Conservation (phyloP, 2,797 vertebrate genomes). For the Pantherophis vulpinus region DNA sequence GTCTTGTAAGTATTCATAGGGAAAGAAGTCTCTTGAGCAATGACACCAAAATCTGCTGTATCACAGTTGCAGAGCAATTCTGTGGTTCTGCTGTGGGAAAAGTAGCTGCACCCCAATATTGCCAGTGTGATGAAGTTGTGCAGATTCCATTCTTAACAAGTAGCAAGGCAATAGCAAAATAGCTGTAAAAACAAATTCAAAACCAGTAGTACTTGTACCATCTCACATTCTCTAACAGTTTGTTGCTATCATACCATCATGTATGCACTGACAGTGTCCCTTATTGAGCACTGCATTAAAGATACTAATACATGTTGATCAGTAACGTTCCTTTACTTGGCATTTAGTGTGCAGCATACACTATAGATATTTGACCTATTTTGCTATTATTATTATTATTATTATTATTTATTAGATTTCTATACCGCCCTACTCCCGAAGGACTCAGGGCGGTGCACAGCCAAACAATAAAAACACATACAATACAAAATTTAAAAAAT, state of each 20-base stretch:
- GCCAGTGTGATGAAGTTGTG: background rate
- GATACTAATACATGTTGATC: background rate
- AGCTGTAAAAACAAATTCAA: background rate
- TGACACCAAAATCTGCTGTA: background rate
- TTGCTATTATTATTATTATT: too few species aligned
- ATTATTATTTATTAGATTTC: too few species aligned
- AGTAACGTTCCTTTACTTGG: background rate
- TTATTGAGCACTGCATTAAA: background rate
- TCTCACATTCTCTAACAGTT: background rate
- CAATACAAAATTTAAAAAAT: too few species aligned
- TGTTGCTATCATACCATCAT: background rate
- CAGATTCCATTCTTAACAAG: background rate
- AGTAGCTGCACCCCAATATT: background rate
- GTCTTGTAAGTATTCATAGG: constrained; percentile 71
- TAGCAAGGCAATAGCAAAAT: background rate
- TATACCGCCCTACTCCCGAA: too few species aligned
- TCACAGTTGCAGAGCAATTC: background rate
- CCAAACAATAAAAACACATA: too few species aligned
- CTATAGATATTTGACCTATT: background rate
- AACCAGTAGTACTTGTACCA: background rate
- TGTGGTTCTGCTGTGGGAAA: background rate
- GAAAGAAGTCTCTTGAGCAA: background rate
- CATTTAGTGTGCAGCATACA: background rate
- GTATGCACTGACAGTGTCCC: background rate
- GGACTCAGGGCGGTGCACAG: too few species aligned